A percentile compares a stretch with the other conserved stretches of the same genome.
phyloP scores from a whole-genome alignment of 2,888 invertebrate genomes.

The Yponomeuta cagnagella region DNA sequence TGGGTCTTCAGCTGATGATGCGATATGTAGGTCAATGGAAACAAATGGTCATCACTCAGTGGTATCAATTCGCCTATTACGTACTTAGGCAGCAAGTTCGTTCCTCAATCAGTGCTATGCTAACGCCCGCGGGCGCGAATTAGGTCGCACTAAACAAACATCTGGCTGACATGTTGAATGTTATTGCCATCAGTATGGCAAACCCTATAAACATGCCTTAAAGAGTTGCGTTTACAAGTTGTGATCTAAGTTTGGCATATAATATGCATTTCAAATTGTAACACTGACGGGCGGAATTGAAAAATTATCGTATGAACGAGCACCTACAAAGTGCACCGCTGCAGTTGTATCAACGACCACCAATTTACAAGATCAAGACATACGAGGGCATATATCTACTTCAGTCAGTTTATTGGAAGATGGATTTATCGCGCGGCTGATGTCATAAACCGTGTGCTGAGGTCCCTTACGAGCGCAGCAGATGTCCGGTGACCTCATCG shows the following conservation, averaged over 20 bases:
- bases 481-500: not conserved
- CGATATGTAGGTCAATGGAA: not conserved
- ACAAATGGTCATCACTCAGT: not conserved
- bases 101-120: not conserved
- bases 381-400: not conserved
- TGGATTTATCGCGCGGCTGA: not conserved
- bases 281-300: not conserved
- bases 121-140: not conserved
- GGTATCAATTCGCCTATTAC: not conserved
- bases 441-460: not conserved
- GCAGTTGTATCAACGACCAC: not conserved
- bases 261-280: not conserved
- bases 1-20: conserved; percentile 1
- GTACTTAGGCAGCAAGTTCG: not conserved
- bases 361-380: not conserved
- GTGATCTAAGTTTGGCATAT: not conserved
- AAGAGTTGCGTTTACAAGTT: too few species aligned
- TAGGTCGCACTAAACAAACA: not conserved
- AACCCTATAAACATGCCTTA: too few species aligned
- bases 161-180: not conserved
- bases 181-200: not conserved
- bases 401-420: not conserved
- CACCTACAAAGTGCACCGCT: not conserved
- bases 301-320: not conserved
- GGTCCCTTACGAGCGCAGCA: not conserved